These are phyloP conservation scores for Periplaneta americana DNA, from an alignment of 1,140 invertebrate species.

Conservation along the genomic window DNA sequence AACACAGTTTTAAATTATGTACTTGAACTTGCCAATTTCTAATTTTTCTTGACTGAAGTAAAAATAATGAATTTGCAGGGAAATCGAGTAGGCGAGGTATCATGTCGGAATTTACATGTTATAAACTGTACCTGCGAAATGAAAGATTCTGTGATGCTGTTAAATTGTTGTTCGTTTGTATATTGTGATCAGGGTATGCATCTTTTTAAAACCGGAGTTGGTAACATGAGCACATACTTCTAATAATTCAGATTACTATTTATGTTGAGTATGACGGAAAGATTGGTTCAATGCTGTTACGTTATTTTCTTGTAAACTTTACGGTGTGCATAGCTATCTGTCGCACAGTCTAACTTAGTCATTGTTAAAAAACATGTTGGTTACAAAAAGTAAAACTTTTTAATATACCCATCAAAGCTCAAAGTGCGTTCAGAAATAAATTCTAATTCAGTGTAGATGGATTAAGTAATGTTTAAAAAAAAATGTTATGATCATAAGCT, in stretches of 20 bases:
- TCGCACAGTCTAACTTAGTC: too few species aligned
- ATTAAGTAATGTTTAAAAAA: too few species aligned
- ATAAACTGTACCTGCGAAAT: neutral
- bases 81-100: neutral
- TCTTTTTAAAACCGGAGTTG: neutral
- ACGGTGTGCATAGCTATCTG: too few species aligned
- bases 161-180: neutral
- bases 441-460: too few species aligned
- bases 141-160: neutral
- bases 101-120: neutral
- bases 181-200: neutral
- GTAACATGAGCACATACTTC: neutral
- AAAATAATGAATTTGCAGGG: neutral
- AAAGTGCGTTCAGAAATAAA: too few species aligned
- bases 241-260: neutral
- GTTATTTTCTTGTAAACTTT: too few species aligned
- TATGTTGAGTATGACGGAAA: too few species aligned
- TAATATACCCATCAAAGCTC: too few species aligned
- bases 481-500: too few species aligned
- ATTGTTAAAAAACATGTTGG: too few species aligned
- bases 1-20: neutral
- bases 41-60: neutral
- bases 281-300: too few species aligned
- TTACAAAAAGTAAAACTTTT: too few species aligned
- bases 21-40: neutral